phyloP scores from a whole-genome alignment of 2,797 vertebrate genomes.

The Chromis chromis region DNA sequence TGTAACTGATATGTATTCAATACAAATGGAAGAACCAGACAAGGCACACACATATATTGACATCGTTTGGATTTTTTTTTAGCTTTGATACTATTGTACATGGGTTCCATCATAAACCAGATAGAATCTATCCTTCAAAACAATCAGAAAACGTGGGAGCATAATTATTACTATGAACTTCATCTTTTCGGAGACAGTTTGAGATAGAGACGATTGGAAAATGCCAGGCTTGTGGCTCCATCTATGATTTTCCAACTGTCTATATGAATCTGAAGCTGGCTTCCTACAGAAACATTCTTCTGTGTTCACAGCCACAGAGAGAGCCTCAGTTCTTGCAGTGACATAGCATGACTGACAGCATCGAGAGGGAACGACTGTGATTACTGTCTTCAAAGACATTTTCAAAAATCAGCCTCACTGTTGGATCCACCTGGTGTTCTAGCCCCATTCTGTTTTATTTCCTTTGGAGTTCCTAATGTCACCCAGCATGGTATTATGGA shows the following conservation, averaged over 20 bases:
- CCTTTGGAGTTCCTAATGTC: constrained; percentile 68
- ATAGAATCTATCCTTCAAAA: too few relatives aligned
- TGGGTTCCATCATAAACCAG: too few relatives aligned
- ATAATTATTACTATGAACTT: background rate
- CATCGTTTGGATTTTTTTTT: too few relatives aligned
- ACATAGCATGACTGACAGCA: constrained; percentile 51
- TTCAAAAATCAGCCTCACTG: constrained; percentile 68
- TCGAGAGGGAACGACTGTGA: constrained; percentile 55
- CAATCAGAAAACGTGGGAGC: background rate
- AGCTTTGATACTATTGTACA: too few relatives aligned
- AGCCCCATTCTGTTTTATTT: constrained; percentile 63
- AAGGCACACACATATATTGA: background rate
- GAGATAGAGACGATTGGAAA: background rate
- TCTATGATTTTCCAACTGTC: background rate
- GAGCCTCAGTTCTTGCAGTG: constrained; percentile 35
- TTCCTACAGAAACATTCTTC: constrained; percentile 11
- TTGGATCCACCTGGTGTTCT: constrained; percentile 68
- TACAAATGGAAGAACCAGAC: background rate
- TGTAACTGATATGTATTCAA: constrained; percentile 13
- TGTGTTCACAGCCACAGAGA: constrained; percentile 14
- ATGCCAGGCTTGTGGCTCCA: background rate
- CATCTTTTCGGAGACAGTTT: background rate
- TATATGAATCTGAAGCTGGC: constrained; percentile 12
- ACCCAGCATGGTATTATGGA: constrained; percentile 64
- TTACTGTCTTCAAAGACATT: constrained; percentile 65